These are phyloP conservation scores for Napeogenes inachia DNA, from an alignment of 2,888 invertebrate species.

Conservation along the genomic window DNA sequence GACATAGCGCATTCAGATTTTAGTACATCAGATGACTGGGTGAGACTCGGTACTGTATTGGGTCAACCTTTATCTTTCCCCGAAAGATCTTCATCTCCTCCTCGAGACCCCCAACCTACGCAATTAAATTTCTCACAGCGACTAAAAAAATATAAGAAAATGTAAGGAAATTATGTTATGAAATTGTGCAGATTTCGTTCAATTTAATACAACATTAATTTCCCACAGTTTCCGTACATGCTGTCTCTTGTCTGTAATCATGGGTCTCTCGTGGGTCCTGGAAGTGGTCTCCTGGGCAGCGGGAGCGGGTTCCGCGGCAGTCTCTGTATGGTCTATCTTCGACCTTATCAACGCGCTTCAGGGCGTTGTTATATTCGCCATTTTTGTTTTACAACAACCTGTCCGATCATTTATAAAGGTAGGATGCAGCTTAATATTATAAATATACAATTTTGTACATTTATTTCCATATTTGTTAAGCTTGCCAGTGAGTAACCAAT, in stretches of 20 bases:
- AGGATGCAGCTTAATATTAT: constrained; percentile 9
- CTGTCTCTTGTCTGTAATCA: constrained; percentile 79
- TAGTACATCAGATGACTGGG: constrained; percentile 69
- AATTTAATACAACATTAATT: not conserved
- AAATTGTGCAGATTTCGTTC: too few species aligned
- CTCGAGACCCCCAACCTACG: constrained; percentile 45
- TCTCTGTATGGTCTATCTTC: constrained; percentile 79
- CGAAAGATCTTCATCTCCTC: constrained; percentile 47
- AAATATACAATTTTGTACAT: too few species aligned
- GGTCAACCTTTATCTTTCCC: constrained; percentile 51
- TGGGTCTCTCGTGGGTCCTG: constrained; percentile 84
- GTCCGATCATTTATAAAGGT: constrained; percentile 64
- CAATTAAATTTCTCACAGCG: constrained; percentile 56
- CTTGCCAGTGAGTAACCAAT: too few species aligned
- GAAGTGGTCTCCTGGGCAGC: constrained; percentile 82
- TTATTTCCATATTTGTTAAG: too few species aligned
- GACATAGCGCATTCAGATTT: constrained; percentile 65
- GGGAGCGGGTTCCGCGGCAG: constrained; percentile 67
- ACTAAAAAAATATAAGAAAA: constrained; percentile 66
- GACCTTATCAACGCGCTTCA: constrained; percentile 84
- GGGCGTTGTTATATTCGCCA: constrained; percentile 81
- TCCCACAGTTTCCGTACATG: constrained; percentile 72
- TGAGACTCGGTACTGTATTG: constrained; percentile 58
- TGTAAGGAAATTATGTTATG: constrained; percentile 47
- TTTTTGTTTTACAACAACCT: constrained; percentile 77